Conservation (phyloP, 2,888 invertebrate genomes). For the Phengaris alcon region DNA sequence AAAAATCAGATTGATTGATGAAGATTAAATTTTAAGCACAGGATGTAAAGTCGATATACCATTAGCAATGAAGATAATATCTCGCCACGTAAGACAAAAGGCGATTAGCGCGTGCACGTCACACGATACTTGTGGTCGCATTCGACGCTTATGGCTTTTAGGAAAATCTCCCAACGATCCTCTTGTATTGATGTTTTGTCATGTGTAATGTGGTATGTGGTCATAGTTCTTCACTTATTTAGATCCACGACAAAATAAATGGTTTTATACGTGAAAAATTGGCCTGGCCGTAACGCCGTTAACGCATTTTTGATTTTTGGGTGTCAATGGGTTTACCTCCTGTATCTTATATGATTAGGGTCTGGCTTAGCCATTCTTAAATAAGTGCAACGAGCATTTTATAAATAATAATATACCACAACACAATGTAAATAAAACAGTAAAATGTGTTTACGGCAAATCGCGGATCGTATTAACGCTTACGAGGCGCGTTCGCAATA, state of each 20-base stretch:
- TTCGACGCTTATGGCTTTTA: conserved; percentile 23
- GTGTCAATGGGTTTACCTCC: neutral
- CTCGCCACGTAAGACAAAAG: conserved; percentile 45
- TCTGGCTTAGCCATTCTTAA: neutral
- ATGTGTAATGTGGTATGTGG: neutral
- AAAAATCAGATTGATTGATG: too few relatives aligned
- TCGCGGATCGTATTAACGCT: conserved; percentile 13
- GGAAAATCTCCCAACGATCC: conserved; percentile 4
- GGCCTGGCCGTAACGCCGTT: too few relatives aligned
- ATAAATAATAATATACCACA: neutral
- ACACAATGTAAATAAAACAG: neutral
- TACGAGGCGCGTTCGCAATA: conserved; percentile 1
- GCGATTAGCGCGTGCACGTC: conserved; percentile 56
- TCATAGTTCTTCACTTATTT: too few relatives aligned
- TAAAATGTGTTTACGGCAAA: neutral
- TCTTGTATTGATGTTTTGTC: neutral
- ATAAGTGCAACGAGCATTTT: neutral
- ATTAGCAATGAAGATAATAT: conserved; percentile 38
- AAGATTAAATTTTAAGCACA: conserved; percentile 31
- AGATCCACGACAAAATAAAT: too few relatives aligned
- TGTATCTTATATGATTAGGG: neutral
- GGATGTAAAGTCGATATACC: conserved; percentile 44
- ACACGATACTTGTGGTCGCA: conserved; percentile 34
- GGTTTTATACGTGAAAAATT: too few relatives aligned
- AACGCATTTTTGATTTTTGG: too few relatives aligned